Evolutionary conservation across 1,140 invertebrate species (phyloP).

Genomic region (Leptoteleia sp.): DNA sequence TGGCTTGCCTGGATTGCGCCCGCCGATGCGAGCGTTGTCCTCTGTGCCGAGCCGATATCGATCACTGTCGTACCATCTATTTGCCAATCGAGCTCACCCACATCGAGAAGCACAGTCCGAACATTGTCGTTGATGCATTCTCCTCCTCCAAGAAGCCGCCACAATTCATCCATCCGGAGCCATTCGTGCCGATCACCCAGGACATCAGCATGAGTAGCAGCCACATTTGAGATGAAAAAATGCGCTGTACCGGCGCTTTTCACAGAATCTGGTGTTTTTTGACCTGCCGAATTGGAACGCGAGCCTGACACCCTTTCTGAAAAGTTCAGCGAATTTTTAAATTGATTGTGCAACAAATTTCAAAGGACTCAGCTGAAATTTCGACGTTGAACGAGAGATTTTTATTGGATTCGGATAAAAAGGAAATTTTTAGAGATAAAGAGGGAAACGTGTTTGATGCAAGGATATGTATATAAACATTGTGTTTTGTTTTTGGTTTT

Average conservation of each 20-base stretch:
- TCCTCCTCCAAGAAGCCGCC: constrained; percentile 43
- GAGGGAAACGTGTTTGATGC: too few relatives aligned
- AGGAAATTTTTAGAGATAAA: too few relatives aligned
- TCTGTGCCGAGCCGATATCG: constrained; percentile 87
- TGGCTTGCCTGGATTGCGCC: constrained; percentile 88
- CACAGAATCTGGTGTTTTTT: constrained; percentile 71
- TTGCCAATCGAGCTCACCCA: constrained; percentile 83
- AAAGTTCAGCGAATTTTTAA: neutral
- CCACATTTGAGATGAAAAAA: constrained; percentile 72
- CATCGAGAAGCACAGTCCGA: constrained; percentile 74
- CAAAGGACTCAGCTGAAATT: too few relatives aligned
- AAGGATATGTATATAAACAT: too few relatives aligned
- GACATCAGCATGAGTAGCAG: constrained; percentile 66
- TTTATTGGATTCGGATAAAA: neutral
- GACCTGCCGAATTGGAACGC: constrained; percentile 68
- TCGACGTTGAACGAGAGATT: neutral
- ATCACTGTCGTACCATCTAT: constrained; percentile 87
- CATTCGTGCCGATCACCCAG: constrained; percentile 44
- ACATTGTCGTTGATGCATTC: constrained; percentile 66
- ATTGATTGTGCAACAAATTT: neutral
- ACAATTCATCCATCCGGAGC: constrained; percentile 59
- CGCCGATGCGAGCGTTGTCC: constrained; percentile 88
- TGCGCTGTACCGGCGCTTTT: constrained; percentile 59
- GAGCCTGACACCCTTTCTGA: constrained; percentile 22
- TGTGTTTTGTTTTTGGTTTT: too few relatives aligned